These are phyloP conservation scores for Puffinus mauretanicus DNA, from an alignment of 2,113 vertebrate species.

Conservation along the genomic window DNA sequence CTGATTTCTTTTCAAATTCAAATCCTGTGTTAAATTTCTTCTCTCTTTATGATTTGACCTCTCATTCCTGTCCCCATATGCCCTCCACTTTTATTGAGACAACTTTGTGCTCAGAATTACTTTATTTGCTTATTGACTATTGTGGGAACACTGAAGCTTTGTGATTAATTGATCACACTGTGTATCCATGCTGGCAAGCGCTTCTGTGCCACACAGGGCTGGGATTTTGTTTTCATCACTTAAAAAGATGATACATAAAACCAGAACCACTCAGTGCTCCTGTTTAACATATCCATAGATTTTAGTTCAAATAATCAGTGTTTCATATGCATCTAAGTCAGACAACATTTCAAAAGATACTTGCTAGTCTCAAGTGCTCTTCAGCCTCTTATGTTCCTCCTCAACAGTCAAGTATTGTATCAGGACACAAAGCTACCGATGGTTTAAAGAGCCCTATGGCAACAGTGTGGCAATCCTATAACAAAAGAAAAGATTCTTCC, in stretches of 20 bases:
- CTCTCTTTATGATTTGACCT: background rate
- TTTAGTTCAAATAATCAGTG: background rate
- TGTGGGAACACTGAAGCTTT: background rate
- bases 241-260: background rate
- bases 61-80: background rate
- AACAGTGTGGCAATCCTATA: background rate
- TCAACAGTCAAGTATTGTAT: background rate
- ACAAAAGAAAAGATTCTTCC: conserved; percentile 18
- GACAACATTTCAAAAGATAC: background rate
- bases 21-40: background rate
- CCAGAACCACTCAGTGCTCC: background rate
- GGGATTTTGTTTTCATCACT: background rate
- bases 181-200: background rate
- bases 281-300: background rate
- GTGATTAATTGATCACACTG: background rate
- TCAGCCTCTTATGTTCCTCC: background rate
- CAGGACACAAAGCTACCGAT: background rate
- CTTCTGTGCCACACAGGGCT: background rate
- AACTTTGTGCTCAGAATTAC: conserved; percentile 2
- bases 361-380: background rate
- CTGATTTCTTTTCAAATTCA: background rate
- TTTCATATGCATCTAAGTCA: background rate
- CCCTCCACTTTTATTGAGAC: background rate
- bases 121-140: conserved; percentile 39
- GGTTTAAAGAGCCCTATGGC: background rate